These are phyloP conservation scores for Cochlearius cochlearius DNA, from an alignment of 2,113 vertebrate genomes.

Conservation along the genomic window DNA sequence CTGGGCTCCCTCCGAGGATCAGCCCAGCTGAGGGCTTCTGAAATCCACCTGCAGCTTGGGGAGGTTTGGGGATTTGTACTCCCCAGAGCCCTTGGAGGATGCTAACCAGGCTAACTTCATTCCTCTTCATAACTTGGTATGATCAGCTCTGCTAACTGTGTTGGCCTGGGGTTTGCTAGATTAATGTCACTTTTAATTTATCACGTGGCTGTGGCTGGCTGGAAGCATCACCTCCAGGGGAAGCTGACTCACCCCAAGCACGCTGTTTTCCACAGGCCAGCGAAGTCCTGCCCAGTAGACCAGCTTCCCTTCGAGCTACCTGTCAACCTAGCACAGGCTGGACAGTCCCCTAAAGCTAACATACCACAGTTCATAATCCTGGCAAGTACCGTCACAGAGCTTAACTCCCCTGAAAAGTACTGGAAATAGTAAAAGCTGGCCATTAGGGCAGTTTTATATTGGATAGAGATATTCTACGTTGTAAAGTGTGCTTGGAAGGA, in stretches of 20 bases:
- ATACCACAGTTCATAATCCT: neutral
- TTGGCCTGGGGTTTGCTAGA: neutral
- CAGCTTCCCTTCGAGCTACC: neutral
- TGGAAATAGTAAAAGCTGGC: neutral
- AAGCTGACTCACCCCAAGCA: neutral
- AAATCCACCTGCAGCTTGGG: neutral
- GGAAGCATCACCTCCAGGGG: neutral
- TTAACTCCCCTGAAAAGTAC: neutral
- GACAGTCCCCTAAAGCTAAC: neutral
- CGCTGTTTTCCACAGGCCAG: neutral
- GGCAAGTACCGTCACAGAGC: neutral
- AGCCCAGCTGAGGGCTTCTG: neutral
- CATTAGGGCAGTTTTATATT: neutral
- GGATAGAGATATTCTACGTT: neutral
- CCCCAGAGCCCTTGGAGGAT: neutral
- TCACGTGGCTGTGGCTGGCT: neutral
- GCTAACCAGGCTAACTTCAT: neutral
- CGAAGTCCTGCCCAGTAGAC: neutral
- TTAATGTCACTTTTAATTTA: neutral
- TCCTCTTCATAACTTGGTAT: neutral
- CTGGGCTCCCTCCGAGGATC: neutral
- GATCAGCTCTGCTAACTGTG: neutral
- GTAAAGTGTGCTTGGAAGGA: neutral
- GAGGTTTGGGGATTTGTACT: neutral
- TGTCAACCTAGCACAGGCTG: neutral